Evolutionary conservation across 2,797 vertebrate species (phyloP), one percentile per base, ranked within the genome.

Genomic region (Sparidentex hasta): DNA sequence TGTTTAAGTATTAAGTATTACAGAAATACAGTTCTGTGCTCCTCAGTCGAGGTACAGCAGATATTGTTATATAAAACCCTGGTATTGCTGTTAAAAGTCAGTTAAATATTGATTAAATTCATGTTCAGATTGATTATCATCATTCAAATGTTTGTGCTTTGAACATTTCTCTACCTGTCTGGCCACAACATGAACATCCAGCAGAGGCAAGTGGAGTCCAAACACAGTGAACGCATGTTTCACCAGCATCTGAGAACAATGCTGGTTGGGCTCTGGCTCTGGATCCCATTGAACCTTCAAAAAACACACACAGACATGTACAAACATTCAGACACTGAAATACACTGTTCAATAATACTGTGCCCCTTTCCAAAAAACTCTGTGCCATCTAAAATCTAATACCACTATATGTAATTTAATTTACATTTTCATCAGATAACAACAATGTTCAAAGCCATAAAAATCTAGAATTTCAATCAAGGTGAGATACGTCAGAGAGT

Each of bases 241-340:
- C 71, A 97, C 65, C 62, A 90, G 52, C 96, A 97, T 93, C 81
- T 54, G 88, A n/a, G 96, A 96, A 63, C 96, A 97, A 65, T 97
- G 97, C 23, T 81, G 57, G 58, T 93, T 92, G 8, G 97, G 96
- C 65, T 95, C 91, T 0, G 85, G 43, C 71, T 97, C 96, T 0
- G 95, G 90, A 14, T 74, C 86, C 97, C 97, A 97, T 16, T 96
- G 87, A 0, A 89, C 95, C 96, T 97, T 71, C 1, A 69, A 74
- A 13, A 62, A 16, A 0, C 43, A 44, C 43, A 44, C 43, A 44
- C 43, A 44, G 43, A 44, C 43, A 44, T 47, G 51, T 9, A 23
- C 38, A 54, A 9, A 29, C 21, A 66, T 46, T 27, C 14, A 78
- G 2, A 80, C 25, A 67, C 9, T 57, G 11, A 65, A 25, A 52